These are phyloP conservation scores for Hypomecis punctinalis DNA, from an alignment of 2,888 invertebrate species.

Conservation along the genomic window DNA sequence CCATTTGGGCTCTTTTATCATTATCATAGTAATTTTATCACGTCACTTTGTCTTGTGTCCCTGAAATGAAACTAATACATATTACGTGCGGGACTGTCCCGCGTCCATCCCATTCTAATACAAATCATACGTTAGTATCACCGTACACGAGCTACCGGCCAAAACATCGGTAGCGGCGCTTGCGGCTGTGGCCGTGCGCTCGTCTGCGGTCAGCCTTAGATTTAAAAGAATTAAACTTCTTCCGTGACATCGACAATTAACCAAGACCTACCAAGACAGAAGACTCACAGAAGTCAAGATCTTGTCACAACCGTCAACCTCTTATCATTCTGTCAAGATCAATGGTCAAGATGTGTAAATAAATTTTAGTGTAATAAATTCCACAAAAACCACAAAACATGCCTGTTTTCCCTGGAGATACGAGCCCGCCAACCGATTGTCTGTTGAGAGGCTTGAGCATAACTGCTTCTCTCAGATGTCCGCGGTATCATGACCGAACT, in stretches of 20 bases:
- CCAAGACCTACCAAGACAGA: constrained; percentile 34
- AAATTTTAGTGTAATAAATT: constrained; percentile 60
- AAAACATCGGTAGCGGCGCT: no score
- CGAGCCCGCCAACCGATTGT: constrained; percentile 50
- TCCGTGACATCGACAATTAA: constrained; percentile 17
- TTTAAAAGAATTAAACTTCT: constrained; percentile 30
- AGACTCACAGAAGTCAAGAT: neutral
- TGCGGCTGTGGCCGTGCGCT: no score
- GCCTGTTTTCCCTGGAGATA: constrained; percentile 58
- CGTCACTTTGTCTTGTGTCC: no score
- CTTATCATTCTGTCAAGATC: constrained; percentile 27
- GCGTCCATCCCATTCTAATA: no score
- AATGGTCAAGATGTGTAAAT: constrained; percentile 47
- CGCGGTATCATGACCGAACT: constrained; percentile 76
- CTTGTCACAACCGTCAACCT: constrained; percentile 8
- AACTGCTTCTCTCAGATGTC: constrained; percentile 49
- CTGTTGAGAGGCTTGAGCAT: constrained; percentile 48
- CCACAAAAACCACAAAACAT: constrained; percentile 62
- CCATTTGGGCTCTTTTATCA: no score
- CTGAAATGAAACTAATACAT: no score
- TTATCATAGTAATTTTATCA: no score
- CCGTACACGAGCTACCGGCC: no score
- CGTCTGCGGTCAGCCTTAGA: no score
- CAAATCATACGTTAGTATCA: no score
- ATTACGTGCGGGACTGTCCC: no score